These are phyloP conservation scores for Hemiprocne comata DNA, from an alignment of 2,113 vertebrate genomes.

Conservation along the genomic window DNA sequence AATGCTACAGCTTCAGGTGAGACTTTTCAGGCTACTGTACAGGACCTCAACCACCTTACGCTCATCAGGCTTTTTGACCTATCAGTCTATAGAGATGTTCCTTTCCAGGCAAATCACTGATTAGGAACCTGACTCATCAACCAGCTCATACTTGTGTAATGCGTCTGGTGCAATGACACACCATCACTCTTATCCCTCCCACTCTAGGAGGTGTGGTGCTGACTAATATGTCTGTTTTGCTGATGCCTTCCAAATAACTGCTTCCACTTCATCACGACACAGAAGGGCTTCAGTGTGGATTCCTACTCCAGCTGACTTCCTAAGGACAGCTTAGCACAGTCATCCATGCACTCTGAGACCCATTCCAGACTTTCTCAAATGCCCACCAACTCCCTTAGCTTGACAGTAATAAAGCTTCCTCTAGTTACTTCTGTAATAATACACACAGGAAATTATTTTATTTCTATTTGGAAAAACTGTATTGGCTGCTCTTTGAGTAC, in stretches of 20 bases:
- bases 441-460: neutral
- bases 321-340: neutral
- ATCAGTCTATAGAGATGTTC: neutral
- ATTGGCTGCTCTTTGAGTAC: neutral
- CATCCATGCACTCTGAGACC: neutral
- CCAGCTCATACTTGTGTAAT: neutral
- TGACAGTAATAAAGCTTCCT: neutral
- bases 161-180: fast-evolving
- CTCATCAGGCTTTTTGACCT: neutral
- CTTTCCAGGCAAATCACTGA: neutral
- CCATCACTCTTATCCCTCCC: neutral
- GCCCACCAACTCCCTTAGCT: neutral
- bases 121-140: neutral
- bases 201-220: neutral
- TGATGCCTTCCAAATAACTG: neutral
- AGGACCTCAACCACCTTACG: neutral
- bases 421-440: neutral
- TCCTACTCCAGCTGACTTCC: neutral
- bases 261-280: neutral
- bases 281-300: neutral
- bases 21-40: neutral
- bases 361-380: neutral
- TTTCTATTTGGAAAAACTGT: neutral
- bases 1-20: neutral
- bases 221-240: neutral